Evolutionary conservation across 2,797 vertebrate genomes (phyloP).

Genomic region (Hoplostethus atlanticus): DNA sequence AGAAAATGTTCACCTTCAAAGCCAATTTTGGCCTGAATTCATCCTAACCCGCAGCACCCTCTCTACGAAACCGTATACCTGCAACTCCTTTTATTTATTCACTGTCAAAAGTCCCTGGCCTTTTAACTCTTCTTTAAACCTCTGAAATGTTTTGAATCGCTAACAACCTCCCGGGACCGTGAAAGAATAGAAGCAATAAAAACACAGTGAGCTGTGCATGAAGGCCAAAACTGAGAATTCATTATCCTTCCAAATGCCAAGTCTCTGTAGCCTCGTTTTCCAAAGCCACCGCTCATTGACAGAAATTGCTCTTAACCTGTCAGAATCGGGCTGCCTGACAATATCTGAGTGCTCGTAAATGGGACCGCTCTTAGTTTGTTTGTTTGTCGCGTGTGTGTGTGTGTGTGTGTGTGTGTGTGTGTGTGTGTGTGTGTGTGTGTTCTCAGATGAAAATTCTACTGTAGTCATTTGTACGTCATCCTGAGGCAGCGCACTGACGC

Average conservation of each 20-base stretch:
- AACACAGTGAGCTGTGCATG: slow-evolving; percentile 28
- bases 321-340: slow-evolving; percentile 37
- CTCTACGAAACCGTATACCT: neutral
- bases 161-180: slow-evolving; percentile 6
- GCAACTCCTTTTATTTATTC: neutral
- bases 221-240: slow-evolving; percentile 35
- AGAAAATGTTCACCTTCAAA: neutral
- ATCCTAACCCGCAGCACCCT: neutral
- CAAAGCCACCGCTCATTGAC: slow-evolving; percentile 41
- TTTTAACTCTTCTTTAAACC: slow-evolving; percentile 15
- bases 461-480: slow-evolving; percentile 6
- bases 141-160: slow-evolving; percentile 29
- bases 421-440: neutral
- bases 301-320: slow-evolving; percentile 50
- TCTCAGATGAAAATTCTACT: slow-evolving; percentile 2
- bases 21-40: neutral
- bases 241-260: slow-evolving; percentile 46
- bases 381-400: slow-evolving; percentile 13
- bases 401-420: neutral
- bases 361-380: slow-evolving; percentile 5
- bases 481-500: neutral
- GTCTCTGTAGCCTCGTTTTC: slow-evolving; percentile 34
- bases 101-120: slow-evolving; percentile 3
- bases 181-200: slow-evolving; percentile 34
- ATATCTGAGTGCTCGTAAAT: slow-evolving; percentile 7